Percentiles rank a stretch among this genome's conserved stretches.
Evolutionary conservation across 2,113 vertebrate species (phyloP).

Genomic region (Brachyhypopomus gauderio): DNA sequence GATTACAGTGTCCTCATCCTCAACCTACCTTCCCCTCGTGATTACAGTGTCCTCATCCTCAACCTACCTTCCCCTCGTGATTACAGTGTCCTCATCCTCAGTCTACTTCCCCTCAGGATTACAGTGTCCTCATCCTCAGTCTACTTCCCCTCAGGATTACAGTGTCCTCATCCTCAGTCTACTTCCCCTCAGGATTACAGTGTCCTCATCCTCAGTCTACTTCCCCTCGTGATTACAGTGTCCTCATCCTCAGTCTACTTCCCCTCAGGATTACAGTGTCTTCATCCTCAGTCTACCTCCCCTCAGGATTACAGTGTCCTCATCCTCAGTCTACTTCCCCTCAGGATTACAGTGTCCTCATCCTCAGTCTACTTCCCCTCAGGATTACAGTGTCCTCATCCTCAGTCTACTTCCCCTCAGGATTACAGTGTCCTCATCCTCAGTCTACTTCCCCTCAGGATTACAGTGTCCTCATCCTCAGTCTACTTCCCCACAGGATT

Average conservation of each 20-base stretch:
- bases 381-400: neutral
- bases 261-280: no score
- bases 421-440: neutral
- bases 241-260: slow-evolving; percentile 57
- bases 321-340: slow-evolving; percentile 58
- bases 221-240: no score
- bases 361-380: slow-evolving; percentile 58
- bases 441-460: slow-evolving; percentile 58
- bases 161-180: neutral
- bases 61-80: slow-evolving; percentile 70
- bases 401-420: slow-evolving; percentile 58
- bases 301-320: no score
- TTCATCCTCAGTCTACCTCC: slow-evolving; percentile 65
- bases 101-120: slow-evolving; percentile 59
- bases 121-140: neutral
- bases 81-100: neutral
- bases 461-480: neutral
- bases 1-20: neutral
- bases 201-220: slow-evolving; percentile 55
- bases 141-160: slow-evolving; percentile 58
- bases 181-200: slow-evolving; percentile 58
- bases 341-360: no score
- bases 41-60: neutral
- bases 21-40: slow-evolving; percentile 70
- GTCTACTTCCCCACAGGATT: slow-evolving; percentile 58